These are phyloP conservation scores for Phrynosoma platyrhinos DNA, from an alignment of 2,113 vertebrate species.

Conservation along the genomic window DNA sequence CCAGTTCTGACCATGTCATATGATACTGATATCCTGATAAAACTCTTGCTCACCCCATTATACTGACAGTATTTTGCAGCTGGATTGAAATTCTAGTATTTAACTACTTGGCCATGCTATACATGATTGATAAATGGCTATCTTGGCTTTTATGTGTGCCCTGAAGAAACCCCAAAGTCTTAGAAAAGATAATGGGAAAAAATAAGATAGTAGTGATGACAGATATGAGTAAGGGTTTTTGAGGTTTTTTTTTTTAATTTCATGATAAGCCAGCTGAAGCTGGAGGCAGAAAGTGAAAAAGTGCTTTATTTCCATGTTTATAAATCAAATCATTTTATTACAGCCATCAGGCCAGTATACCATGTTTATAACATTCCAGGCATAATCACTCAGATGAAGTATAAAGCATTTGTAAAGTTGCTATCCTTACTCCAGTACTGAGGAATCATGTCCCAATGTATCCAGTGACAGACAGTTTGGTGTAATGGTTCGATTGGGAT, in stretches of 20 bases:
- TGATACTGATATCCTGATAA: background rate
- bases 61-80: background rate
- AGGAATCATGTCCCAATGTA: background rate
- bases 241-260: too few species aligned
- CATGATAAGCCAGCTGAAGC: too few species aligned
- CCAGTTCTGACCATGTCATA: background rate
- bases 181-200: background rate
- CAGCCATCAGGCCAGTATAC: too few species aligned
- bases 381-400: background rate
- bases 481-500: too few species aligned
- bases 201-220: background rate
- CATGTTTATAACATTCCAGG: too few species aligned
- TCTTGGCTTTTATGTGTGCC: background rate
- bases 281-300: too few species aligned
- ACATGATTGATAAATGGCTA: background rate
- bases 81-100: background rate
- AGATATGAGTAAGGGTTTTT: background rate
- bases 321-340: too few species aligned
- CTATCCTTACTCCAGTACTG: background rate
- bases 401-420: background rate
- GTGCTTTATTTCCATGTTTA: too few species aligned
- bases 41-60: background rate
- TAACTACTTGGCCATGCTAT: background rate
- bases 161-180: background rate
- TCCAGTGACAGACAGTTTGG: background rate